Conservation (phyloP, 1,140 invertebrate genomes). For the Trichomalopsis sarcophagae region DNA sequence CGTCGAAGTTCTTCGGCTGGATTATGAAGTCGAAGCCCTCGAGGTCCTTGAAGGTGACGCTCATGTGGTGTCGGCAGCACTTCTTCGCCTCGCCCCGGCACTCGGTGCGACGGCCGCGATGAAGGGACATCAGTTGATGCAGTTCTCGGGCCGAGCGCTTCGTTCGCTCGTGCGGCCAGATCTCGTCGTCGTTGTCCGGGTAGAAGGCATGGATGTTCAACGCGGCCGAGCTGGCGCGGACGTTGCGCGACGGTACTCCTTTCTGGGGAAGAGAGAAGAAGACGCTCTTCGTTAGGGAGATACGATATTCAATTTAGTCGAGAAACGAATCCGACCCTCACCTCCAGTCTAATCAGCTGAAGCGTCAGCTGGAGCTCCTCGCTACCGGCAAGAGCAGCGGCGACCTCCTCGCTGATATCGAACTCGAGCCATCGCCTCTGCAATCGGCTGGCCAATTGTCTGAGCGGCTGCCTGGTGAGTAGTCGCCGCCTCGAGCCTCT, state of each 20-base stretch:
- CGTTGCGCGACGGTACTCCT: neutral
- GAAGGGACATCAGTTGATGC: conserved; percentile 67
- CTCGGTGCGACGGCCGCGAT: conserved; percentile 71
- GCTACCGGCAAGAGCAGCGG: neutral
- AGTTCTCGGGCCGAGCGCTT: conserved; percentile 53
- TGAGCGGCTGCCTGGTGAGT: neutral
- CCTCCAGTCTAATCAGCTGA: conserved; percentile 32
- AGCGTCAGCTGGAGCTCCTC: conserved; percentile 8
- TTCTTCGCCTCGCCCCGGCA: conserved; percentile 75
- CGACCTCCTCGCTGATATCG: conserved; percentile 40
- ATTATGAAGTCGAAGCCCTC: conserved; percentile 82
- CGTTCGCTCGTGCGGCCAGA: neutral
- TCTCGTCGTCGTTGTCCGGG: neutral
- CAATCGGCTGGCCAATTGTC: neutral
- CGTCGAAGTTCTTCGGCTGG: conserved; percentile 83
- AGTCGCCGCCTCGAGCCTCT: neutral
- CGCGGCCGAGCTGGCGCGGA: neutral
- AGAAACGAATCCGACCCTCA: neutral
- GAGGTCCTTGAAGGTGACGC: conserved; percentile 81
- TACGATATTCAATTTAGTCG: no score
- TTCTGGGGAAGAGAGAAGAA: neutral
- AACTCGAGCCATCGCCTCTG: conserved; percentile 46
- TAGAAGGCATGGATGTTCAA: conserved; percentile 43
- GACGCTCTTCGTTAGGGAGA: no score
- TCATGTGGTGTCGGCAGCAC: conserved; percentile 81